These are phyloP conservation scores for Neodiprion pinetum DNA, from an alignment of 1,140 invertebrate species.

Conservation along the genomic window DNA sequence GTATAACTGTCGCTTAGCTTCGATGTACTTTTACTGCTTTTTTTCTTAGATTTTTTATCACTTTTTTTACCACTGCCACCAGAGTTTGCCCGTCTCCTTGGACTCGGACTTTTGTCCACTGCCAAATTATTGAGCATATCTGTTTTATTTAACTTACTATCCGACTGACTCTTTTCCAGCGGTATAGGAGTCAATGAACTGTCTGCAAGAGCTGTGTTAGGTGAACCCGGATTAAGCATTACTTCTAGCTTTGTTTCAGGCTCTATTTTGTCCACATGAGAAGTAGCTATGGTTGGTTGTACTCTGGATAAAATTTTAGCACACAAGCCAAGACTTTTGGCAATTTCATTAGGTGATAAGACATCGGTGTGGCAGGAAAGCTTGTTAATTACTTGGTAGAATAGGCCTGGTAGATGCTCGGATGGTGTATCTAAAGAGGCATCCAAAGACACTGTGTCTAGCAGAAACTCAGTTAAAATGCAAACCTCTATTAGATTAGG, in stretches of 20 bases:
- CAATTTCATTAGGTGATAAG: constrained; percentile 70
- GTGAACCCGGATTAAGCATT: constrained; percentile 18
- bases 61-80: constrained; percentile 50
- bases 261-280: constrained; percentile 40
- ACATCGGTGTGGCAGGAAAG: constrained; percentile 67
- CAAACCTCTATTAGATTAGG: constrained; percentile 73
- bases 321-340: constrained; percentile 71
- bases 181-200: constrained; percentile 41
- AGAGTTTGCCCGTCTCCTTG: constrained; percentile 55
- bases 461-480: constrained; percentile 76
- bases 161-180: constrained; percentile 72
- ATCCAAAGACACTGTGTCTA: constrained; percentile 82
- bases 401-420: constrained; percentile 78
- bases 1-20: constrained; percentile 51
- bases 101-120: constrained; percentile 49
- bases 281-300: constrained; percentile 67
- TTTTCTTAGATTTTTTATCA: constrained; percentile 57
- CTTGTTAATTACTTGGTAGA: constrained; percentile 70
- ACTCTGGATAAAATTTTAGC: constrained; percentile 80
- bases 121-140: constrained; percentile 38
- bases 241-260: constrained; percentile 29
- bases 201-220: constrained; percentile 7
- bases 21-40: constrained; percentile 52
- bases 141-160: constrained; percentile 68
- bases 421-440: constrained; percentile 82